phyloP scores from a whole-genome alignment of 1,140 invertebrate species.

The Drosophila lacertosa region DNA sequence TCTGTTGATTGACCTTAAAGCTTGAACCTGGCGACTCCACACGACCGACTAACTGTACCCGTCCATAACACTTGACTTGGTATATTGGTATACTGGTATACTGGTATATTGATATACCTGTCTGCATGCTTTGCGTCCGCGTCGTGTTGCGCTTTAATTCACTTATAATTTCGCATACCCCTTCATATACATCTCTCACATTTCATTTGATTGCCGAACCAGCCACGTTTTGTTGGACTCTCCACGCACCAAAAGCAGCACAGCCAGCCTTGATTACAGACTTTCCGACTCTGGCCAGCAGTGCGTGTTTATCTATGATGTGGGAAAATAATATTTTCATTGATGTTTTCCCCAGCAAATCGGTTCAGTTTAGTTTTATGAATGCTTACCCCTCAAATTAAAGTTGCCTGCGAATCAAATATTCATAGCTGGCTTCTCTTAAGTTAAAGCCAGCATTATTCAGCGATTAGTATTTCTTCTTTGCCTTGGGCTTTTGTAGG shows the following conservation, averaged over 20 bases:
- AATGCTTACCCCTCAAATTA: conserved; percentile 6
- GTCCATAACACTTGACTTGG: conserved; percentile 38
- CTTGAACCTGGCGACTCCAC: conserved; percentile 53
- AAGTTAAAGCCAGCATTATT: conserved; percentile 1
- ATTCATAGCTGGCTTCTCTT: neutral
- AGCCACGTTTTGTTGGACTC: conserved; percentile 22
- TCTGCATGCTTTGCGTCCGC: conserved; percentile 19
- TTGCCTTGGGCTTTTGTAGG: neutral
- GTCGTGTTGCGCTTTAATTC: conserved; percentile 63
- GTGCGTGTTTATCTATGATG: conserved; percentile 37
- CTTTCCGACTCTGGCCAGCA: neutral
- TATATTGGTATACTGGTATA: no score
- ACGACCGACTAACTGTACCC: conserved; percentile 60
- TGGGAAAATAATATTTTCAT: conserved; percentile 62
- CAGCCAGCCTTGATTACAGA: neutral
- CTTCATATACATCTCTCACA: conserved; percentile 47
- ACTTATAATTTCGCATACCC: conserved; percentile 56
- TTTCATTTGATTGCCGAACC: conserved; percentile 60
- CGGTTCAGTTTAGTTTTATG: neutral
- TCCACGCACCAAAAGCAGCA: neutral
- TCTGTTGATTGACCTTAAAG: conserved; percentile 74
- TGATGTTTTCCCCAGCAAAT: conserved; percentile 38
- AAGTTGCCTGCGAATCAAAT: neutral
- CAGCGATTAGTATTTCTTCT: neutral
- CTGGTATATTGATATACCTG: no score